Base-by-base conservation (phyloP, 35 echinoderm and acorn worm species). In the Hemicentrotus pulcherrimus region DNA sequence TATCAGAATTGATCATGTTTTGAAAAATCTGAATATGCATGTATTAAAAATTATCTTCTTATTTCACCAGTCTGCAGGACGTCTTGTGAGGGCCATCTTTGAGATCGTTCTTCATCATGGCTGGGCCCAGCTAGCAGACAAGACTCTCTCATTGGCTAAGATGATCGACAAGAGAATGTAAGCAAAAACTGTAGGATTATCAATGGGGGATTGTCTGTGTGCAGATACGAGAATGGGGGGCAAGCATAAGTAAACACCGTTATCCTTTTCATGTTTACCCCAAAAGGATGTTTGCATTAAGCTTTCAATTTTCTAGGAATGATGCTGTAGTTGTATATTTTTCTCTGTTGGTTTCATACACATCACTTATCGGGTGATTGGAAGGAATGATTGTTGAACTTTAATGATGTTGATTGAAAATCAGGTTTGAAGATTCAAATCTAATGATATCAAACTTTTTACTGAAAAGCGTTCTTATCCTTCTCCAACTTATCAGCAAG, bases 141-240 rank as follows among this genome's bases (percentile, higher is more conserved):
- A 99, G 50, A 99, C 97, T 4, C 94, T 99, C 30, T 96, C 98
- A 46, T 91, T 99, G 24, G 97, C 97, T 41, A 99, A 99, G 91
- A 99, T 99, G 98, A 97, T 99, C 31, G 98, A 99, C 97, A 99
- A 99, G 94, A 96, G 98, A 94, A 99, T 99, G 98, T 99, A 98
- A 99, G 98, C 96, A 31, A 30, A 46, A 71, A 19, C 24, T 2
- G 5, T 3, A 47, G 50, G 33, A 30, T 5, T 87, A 7, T 87
- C 18, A 33, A 33, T 87, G n/a, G 28, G 28, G 8, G 32, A 1
- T 31, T 87, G 9, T 41, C 18, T 87, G 86, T 33, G 10, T 87
- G 86, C 5, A 31, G 86, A 12, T 16, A 41, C 24, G 86, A 88
- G 13, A 88, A 31, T 88, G 18, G 7, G 5, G 22, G 33, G 10